Conservation (phyloP, 2,113 vertebrate genomes). For the Xyrauchen texanus region DNA sequence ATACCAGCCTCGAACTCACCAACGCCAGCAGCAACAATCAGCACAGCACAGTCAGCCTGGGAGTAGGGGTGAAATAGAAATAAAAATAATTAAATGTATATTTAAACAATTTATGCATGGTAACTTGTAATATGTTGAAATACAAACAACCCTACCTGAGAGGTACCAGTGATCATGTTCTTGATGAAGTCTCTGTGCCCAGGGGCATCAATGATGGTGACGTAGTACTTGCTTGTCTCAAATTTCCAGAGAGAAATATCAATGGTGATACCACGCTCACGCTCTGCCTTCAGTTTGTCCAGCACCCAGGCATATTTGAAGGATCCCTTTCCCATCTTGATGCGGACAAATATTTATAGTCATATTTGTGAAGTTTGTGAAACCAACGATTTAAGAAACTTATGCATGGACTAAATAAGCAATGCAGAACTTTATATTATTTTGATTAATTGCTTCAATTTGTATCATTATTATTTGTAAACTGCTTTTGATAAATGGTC, state of each 20-base stretch:
- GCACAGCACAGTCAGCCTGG: conserved; percentile 80
- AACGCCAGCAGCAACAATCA: conserved; percentile 78
- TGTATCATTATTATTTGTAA: too few relatives aligned
- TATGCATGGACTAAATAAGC: not conserved
- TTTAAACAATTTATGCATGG: not conserved
- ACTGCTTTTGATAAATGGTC: too few relatives aligned
- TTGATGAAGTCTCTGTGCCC: conserved; percentile 85
- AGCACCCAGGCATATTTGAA: conserved; percentile 85
- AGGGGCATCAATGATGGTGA: conserved; percentile 81
- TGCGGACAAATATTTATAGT: not conserved
- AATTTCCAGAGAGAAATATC: conserved; percentile 85
- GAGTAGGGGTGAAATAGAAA: not conserved
- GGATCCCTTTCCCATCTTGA: conserved; percentile 83
- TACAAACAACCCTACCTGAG: conserved; percentile 65
- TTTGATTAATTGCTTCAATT: too few relatives aligned
- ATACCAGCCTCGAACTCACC: conserved; percentile 83
- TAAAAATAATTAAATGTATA: not conserved
- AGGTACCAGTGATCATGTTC: conserved; percentile 85
- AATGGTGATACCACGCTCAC: conserved; percentile 82
- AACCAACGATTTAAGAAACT: not conserved
- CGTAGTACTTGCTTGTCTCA: conserved; percentile 76
- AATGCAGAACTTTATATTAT: too few relatives aligned
- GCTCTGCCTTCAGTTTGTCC: conserved; percentile 82
- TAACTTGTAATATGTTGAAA: not conserved
- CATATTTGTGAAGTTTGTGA: not conserved